These are phyloP conservation scores for Kudoa iwatai DNA, from an alignment of 30 jellyfish, hydroid and myxozoan species.

Conservation along the genomic window DNA sequence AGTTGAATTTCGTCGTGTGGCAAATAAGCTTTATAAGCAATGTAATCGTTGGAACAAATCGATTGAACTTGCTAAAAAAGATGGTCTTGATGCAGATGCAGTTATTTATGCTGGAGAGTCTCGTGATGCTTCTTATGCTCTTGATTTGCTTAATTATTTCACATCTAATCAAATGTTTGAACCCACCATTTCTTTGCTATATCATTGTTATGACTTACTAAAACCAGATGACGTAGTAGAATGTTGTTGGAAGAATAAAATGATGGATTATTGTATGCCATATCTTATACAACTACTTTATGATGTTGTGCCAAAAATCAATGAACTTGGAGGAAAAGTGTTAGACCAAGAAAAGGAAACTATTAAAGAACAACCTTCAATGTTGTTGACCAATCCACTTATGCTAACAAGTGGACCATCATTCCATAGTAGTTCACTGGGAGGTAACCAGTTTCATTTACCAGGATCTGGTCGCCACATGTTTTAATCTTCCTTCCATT, in stretches of 20 bases:
- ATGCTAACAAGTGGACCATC: too few relatives aligned
- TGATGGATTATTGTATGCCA: conserved; percentile 83
- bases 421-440: too few relatives aligned
- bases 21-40: conserved; percentile 56
- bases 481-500: too few relatives aligned
- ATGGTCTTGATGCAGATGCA: conserved; percentile 24
- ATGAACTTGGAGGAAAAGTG: too few relatives aligned
- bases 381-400: too few relatives aligned
- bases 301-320: too few relatives aligned
- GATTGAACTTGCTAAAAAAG: conserved; percentile 73
- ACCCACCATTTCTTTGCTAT: conserved; percentile 47
- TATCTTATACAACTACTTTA: conserved; percentile 90
- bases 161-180: conserved; percentile 38
- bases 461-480: too few relatives aligned
- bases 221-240: conserved; percentile 79
- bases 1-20: conserved; percentile 60
- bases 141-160: conserved; percentile 50
- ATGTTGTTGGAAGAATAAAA: conserved; percentile 62
- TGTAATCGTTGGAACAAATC: conserved; percentile 81
- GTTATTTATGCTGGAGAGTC: conserved; percentile 67
- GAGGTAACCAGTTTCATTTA: too few relatives aligned
- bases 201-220: conserved; percentile 58
- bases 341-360: too few relatives aligned
- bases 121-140: conserved; percentile 63
- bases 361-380: too few relatives aligned